These are phyloP conservation scores for Enteromius unitaeniatus DNA, from an alignment of 2,797 vertebrate genomes.

Conservation along the genomic window DNA sequence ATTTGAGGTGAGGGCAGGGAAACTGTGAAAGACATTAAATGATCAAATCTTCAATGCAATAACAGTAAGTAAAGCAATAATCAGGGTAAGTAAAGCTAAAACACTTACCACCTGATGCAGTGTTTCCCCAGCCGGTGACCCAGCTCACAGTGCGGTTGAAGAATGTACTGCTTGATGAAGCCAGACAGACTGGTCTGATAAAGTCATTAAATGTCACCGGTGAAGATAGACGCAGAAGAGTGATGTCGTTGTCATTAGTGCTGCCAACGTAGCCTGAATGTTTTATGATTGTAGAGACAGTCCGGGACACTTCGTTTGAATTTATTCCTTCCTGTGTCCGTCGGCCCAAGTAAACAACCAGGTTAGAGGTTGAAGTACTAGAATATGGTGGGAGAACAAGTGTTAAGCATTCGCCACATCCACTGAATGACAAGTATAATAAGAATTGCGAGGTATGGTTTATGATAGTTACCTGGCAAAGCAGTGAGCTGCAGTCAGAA, in stretches of 20 bases:
- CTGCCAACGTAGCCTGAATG: accelerated
- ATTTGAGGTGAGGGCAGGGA: accelerated
- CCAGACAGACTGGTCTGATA: slow-evolving; percentile 55
- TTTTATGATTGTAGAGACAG: background rate
- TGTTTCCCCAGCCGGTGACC: slow-evolving; percentile 58
- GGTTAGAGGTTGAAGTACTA: accelerated
- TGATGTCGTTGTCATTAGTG: background rate
- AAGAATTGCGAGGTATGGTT: no score
- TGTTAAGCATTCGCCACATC: background rate
- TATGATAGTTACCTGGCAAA: background rate
- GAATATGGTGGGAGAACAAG: background rate
- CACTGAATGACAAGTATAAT: background rate
- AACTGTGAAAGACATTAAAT: slow-evolving; percentile 21
- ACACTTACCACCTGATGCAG: accelerated
- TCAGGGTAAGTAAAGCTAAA: background rate
- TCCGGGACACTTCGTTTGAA: background rate
- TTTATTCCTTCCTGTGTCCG: background rate
- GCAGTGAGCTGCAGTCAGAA: slow-evolving; percentile 59
- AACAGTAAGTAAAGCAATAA: no score
- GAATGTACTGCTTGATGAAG: slow-evolving; percentile 41
- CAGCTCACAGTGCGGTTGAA: slow-evolving; percentile 12
- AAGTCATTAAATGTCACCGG: slow-evolving; percentile 5
- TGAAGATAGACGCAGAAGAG: slow-evolving; percentile 47
- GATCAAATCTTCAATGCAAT: background rate
- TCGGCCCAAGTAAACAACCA: slow-evolving; percentile 39